phyloP scores from a whole-genome alignment of 2,797 vertebrate genomes.

The Pempheris klunzingeri region DNA sequence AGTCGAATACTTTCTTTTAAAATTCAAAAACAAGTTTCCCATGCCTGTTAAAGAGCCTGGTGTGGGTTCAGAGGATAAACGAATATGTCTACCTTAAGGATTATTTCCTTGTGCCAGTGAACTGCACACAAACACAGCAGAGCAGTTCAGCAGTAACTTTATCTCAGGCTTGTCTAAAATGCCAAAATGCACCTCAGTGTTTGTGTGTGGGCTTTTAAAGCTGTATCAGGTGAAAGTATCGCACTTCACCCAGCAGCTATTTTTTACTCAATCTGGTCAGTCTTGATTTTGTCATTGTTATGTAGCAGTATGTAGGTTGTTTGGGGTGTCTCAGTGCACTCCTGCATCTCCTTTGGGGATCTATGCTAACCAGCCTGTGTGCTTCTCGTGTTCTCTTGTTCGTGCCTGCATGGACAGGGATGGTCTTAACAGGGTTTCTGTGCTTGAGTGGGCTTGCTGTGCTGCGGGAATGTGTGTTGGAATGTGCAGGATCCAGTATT shows the following conservation, averaged over 20 bases:
- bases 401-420: slow-evolving; percentile 61
- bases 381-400: slow-evolving; percentile 45
- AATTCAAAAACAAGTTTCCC: background rate
- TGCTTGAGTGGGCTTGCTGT: slow-evolving; percentile 66
- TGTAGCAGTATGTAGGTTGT: background rate
- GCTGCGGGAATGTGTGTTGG: slow-evolving; percentile 49
- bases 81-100: background rate
- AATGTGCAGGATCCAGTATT: slow-evolving; percentile 53
- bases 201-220: background rate
- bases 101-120: background rate
- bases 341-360: slow-evolving; percentile 42
- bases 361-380: slow-evolving; percentile 41
- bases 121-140: background rate
- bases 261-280: slow-evolving; percentile 1
- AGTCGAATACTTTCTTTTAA: background rate
- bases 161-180: slow-evolving; percentile 10
- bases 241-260: slow-evolving; percentile 29
- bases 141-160: slow-evolving; percentile 17
- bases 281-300: slow-evolving; percentile 22
- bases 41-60: background rate
- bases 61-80: background rate
- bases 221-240: slow-evolving; percentile 8
- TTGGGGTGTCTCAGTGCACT: slow-evolving; percentile 4
- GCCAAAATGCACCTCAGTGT: slow-evolving; percentile 3
- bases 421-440: slow-evolving; percentile 16